Base-by-base conservation (phyloP, 2,888 invertebrate genomes). In the Isotomurus palustris region DNA sequence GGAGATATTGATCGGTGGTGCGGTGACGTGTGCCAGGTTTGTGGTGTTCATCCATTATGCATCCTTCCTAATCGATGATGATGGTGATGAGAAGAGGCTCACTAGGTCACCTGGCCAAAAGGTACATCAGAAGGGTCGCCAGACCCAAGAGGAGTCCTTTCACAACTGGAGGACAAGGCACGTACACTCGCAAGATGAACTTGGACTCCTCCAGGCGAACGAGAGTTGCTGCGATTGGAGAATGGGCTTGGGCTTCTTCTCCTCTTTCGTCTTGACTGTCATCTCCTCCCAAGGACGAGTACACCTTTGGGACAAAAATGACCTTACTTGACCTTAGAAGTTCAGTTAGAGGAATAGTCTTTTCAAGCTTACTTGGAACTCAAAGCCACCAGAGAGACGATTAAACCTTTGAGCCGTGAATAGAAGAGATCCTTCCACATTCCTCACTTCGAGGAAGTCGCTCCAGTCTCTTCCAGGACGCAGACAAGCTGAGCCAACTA, bases 391-490 rank as follows among this genome's bases (percentile, higher is more conserved):
- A 17, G 59, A 58, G 3, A 65, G 40, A 12, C 62, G 44, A 41
- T 65, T 62, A 22, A 62, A 62, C 12, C 62, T 36, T 53, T 62
- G 54, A 45, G 64, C 64, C 43, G 45, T 49, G 32, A 65, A 50
- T 4, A 60, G 38, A 17, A 58, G 49, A 28, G 62, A 59, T 12
- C 59, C 64, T 21, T 65, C 57, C 22, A 47, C 49, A 27, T 65
- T 62, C 47, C 58, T 56, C 14, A 65, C 40, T 58, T 65, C 64
- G 40, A 55, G 62, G 2, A 29, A 52, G 27, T 40, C 53, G 1
- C 62, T 60, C 62, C 62, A 65, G 24, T 65, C 64, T 6, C 54
- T 60, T 41, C 60, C 62, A n/a, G n/a, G n/a, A n/a, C n/a, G n/a
- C 10, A 65, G 50, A 14, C 47, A 12, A 35, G 62, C 58, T 2